phyloP scores from a whole-genome alignment of 2,888 invertebrate species.

The Ganaspis brasiliensis region DNA sequence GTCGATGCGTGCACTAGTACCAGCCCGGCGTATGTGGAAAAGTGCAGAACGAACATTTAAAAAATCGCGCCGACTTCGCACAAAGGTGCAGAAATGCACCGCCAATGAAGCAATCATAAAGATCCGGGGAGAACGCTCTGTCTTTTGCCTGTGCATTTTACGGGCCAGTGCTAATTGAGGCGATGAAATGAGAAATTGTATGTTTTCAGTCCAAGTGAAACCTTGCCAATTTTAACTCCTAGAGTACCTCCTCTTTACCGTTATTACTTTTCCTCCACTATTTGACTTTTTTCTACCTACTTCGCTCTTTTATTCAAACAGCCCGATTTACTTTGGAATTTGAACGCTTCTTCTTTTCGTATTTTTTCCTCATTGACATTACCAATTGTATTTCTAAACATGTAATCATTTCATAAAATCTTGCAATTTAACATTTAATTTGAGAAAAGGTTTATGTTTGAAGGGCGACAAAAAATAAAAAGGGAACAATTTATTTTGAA shows the following conservation, averaged over 20 bases:
- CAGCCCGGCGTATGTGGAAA: constrained; percentile 54
- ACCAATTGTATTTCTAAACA: too few species aligned
- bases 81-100: constrained; percentile 53
- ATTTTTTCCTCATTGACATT: constrained; percentile 35
- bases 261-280: constrained; percentile 10
- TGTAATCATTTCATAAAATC: too few species aligned
- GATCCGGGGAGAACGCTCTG: constrained; percentile 39
- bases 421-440: too few species aligned
- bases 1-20: constrained; percentile 54
- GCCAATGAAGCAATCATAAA: constrained; percentile 46
- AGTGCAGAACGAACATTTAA: constrained; percentile 51
- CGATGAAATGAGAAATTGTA: constrained; percentile 44
- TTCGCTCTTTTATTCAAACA: constrained; percentile 25
- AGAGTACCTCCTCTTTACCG: constrained; percentile 17
- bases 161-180: constrained; percentile 42
- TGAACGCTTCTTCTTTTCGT: not conserved
- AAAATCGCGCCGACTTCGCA: constrained; percentile 54
- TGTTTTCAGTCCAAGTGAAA: constrained; percentile 14
- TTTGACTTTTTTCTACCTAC: constrained; percentile 11
- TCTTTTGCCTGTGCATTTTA: constrained; percentile 39
- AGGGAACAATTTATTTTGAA: too few species aligned
- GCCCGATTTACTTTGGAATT: constrained; percentile 12
- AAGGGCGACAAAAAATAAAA: too few species aligned
- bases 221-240: constrained; percentile 36
- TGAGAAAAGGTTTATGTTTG: too few species aligned